A percentile compares a stretch with the other conserved stretches of the same genome.
phyloP scores from a whole-genome alignment of 2,888 invertebrate genomes.

The Acanthococcus lagerstroemiae region DNA sequence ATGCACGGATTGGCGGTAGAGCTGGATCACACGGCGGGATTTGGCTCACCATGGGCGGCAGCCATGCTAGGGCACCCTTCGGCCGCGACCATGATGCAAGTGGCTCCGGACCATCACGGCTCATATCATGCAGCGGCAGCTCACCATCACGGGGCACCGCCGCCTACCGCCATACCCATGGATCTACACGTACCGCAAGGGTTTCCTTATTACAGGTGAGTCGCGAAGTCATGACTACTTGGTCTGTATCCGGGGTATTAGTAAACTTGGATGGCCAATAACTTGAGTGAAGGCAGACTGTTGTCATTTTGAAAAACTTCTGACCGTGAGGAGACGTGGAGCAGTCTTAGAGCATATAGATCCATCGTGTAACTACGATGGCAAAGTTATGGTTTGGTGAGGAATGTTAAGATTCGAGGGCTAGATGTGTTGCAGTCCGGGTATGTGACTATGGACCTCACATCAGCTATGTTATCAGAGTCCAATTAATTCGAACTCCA shows the following conservation, averaged over 20 bases:
- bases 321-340: too few relatives aligned
- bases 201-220: conserved; percentile 82
- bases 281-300: too few relatives aligned
- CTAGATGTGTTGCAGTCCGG: too few relatives aligned
- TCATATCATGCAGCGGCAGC: conserved; percentile 11
- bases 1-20: conserved; percentile 38
- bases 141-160: conserved; percentile 40
- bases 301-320: too few relatives aligned
- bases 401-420: too few relatives aligned
- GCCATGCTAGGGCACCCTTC: conserved; percentile 47
- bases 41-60: conserved; percentile 62
- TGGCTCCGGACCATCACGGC: conserved; percentile 17
- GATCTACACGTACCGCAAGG: conserved; percentile 85
- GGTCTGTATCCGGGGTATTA: not conserved
- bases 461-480: too few relatives aligned
- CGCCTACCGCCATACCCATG: conserved; percentile 61
- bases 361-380: too few relatives aligned
- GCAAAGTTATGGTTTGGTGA: too few relatives aligned
- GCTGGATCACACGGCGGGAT: conserved; percentile 63
- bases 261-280: not conserved
- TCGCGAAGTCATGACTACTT: conserved; percentile 36
- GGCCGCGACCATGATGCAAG: conserved; percentile 28
- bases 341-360: too few relatives aligned
- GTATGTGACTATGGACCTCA: too few relatives aligned
- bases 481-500: too few relatives aligned